Base-by-base conservation (phyloP, 1,140 invertebrate species). In the Streblospio benedicti region DNA sequence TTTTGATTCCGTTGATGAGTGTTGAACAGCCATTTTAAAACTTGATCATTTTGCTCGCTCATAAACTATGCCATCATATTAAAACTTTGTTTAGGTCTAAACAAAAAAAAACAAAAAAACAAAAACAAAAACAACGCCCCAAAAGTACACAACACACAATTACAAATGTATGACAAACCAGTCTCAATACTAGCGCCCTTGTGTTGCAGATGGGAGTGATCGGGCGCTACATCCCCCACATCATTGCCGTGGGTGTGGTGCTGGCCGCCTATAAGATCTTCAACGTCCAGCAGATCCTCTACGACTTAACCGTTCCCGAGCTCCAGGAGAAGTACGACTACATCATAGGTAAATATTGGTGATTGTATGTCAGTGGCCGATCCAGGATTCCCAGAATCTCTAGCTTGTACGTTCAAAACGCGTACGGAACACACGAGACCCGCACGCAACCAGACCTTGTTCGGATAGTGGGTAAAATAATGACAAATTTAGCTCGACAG, bases 281-380 rank as follows among this genome's bases (percentile, higher is more conserved):
- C 32, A 35, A 51, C 18, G 16, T 60, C 44, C 35, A 33, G 9
- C 49, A 60, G 12, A 30, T 53, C 2, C 43, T 60, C 32, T 32
- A 51, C 16, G 51, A 60, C 18, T 33, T 56, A 31, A 60, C 49
- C 32, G 27, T 31, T 18, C 33, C 52, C 27, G 5, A 18, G 28
- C 30, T 60, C n/a, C 49, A 54, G 14, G 23, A 30, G 12, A 41
- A 51, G 31, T 60, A 60, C 43, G 59, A 60, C 38, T 61, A 55
- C 30, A 32, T 47, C 23, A 55, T 61, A 43, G 52, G 59, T 56
- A 20, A 31, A 25, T 30, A 20, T 28, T 28, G 16, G 23, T 52
- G 4, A 16, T 38, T 5, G 27, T 20, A 30, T 45, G 1, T 57
- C 20, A 5, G 18, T 18, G n/a, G 2, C 45, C 31, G 27, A 23